Conservation (phyloP, 2,888 invertebrate species). For the Catocala nupta region DNA sequence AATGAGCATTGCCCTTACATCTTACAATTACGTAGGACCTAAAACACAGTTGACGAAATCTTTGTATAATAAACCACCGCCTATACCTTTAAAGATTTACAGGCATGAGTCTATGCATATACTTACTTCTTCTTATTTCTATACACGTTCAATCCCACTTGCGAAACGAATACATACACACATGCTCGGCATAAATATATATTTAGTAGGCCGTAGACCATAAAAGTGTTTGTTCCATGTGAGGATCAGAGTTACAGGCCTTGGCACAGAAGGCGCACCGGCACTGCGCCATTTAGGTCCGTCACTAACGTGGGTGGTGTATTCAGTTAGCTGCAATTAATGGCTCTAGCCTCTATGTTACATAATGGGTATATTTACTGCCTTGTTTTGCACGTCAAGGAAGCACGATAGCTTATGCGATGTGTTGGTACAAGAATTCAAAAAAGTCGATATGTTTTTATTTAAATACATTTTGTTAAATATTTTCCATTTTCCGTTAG, state of each 20-base stretch:
- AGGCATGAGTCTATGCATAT: no score
- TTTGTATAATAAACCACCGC: no score
- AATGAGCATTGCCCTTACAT: no score
- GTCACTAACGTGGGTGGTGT: slow-evolving; percentile 13
- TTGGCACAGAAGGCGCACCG: slow-evolving; percentile 20
- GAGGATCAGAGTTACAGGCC: slow-evolving; percentile 9
- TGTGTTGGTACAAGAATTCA: not conserved
- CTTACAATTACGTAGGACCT: no score
- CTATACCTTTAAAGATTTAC: not conserved
- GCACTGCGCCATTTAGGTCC: slow-evolving; percentile 10
- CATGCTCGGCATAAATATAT: not conserved
- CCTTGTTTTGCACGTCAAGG: slow-evolving; percentile 2
- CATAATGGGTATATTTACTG: slow-evolving; percentile 4
- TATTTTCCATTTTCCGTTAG: no score
- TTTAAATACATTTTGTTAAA: no score
- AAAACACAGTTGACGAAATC: no score
- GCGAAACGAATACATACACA: not conserved
- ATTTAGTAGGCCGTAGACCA: slow-evolving; percentile 8
- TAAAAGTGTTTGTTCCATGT: slow-evolving; percentile 8
- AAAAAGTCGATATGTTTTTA: not conserved
- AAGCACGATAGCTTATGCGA: not conserved
- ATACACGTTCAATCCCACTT: not conserved
- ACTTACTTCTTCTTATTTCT: not conserved
- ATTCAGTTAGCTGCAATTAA: slow-evolving; percentile 15
- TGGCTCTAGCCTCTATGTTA: slow-evolving; percentile 3